Evolutionary conservation across 2,113 vertebrate species (phyloP).

Genomic region (Raphicerus campestris): DNA sequence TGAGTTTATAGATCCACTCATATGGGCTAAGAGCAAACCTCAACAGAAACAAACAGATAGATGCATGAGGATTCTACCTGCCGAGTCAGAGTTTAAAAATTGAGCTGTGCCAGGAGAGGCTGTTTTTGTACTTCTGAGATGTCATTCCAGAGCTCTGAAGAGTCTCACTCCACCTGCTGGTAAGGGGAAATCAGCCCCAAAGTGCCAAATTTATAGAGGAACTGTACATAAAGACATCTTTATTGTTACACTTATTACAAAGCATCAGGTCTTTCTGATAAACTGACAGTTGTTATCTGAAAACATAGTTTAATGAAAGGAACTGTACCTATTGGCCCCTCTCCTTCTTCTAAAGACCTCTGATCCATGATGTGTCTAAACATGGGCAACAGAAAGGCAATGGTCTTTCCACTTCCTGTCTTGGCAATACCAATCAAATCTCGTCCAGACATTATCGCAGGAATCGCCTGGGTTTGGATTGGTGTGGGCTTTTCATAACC

Average conservation of each 20-base stretch:
- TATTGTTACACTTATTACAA: slow-evolving; percentile 25
- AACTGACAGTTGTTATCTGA: slow-evolving; percentile 7
- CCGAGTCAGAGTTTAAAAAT: slow-evolving; percentile 67
- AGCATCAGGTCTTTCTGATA: slow-evolving; percentile 43
- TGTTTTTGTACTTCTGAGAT: slow-evolving; percentile 73
- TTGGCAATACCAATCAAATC: slow-evolving; percentile 98
- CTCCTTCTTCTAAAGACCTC: slow-evolving; percentile 92
- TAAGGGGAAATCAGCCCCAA: slow-evolving; percentile 68
- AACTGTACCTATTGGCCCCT: slow-evolving; percentile 92
- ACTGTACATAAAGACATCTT: slow-evolving; percentile 54
- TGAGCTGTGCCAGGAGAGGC: slow-evolving; percentile 70
- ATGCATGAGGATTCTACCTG: slow-evolving; percentile 67
- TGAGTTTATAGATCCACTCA: slow-evolving; percentile 27
- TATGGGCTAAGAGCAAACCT: slow-evolving; percentile 48
- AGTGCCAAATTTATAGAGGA: slow-evolving; percentile 62
- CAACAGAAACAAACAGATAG: slow-evolving; percentile 59
- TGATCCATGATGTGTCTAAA: slow-evolving; percentile 99
- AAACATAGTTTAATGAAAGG: slow-evolving; percentile 33
- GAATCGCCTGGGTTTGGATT: slow-evolving; percentile 97
- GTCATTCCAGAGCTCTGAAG: slow-evolving; percentile 66
- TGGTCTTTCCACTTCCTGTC: slow-evolving; percentile 98
- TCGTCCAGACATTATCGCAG: slow-evolving; percentile 95
- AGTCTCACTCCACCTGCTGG: slow-evolving; percentile 70
- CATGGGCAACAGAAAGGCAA: slow-evolving; percentile 98
- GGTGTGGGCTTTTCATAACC: slow-evolving; percentile 97